A percentile compares a stretch with the other conserved stretches of the same genome.
phyloP scores from a whole-genome alignment of 2,797 vertebrate genomes.

The Silurus lanzhouensis region DNA sequence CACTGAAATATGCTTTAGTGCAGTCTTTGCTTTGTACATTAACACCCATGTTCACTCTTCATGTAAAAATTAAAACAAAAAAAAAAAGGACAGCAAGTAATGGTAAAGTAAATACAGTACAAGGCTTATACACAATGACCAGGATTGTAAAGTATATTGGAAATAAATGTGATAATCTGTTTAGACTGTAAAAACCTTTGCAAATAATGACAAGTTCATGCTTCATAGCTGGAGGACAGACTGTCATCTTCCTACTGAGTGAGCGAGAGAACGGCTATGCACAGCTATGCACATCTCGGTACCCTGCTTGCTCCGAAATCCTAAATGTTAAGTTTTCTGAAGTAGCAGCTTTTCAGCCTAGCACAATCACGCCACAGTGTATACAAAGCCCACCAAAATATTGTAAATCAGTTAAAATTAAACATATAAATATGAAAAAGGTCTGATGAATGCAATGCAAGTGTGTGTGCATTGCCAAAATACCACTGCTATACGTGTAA shows the following conservation, averaged over 20 bases:
- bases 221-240: not conserved
- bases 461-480: not conserved
- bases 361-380: slow-evolving; percentile 12
- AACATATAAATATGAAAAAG: not conserved
- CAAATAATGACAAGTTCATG: slow-evolving; percentile 1
- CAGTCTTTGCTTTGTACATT: slow-evolving; percentile 62
- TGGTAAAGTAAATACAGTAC: slow-evolving; percentile 48
- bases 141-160: not conserved
- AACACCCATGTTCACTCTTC: slow-evolving; percentile 40
- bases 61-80: not conserved
- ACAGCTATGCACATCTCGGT: slow-evolving; percentile 1
- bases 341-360: slow-evolving; percentile 18
- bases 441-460: not conserved
- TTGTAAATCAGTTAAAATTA: not conserved
- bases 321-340: slow-evolving; percentile 5
- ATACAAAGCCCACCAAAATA: not conserved
- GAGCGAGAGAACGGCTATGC: not conserved
- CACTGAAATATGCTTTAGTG: slow-evolving; percentile 65
- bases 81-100: slow-evolving; percentile 57
- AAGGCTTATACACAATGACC: slow-evolving; percentile 15
- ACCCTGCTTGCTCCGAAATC: slow-evolving; percentile 12
- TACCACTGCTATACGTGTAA: not conserved
- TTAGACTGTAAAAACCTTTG: too few relatives aligned
- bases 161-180: slow-evolving; percentile 7
- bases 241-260: not conserved